Evolutionary conservation across 2,888 invertebrate species (phyloP).

Genomic region (Tenthredo distinguenda): DNA sequence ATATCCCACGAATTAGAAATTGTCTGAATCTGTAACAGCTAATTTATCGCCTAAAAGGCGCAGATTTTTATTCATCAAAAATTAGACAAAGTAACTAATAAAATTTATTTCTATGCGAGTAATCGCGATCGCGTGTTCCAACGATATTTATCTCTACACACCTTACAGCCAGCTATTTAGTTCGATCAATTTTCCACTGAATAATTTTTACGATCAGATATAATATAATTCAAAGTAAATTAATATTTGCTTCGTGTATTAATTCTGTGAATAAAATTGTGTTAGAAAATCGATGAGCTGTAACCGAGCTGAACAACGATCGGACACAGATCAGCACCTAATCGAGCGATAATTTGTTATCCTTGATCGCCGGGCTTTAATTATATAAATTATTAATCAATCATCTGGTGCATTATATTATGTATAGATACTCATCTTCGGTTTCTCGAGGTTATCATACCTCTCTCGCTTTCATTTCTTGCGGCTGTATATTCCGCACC

Average conservation of each 20-base stretch:
- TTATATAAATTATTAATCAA: neutral
- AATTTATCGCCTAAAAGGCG: neutral
- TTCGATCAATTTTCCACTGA: neutral
- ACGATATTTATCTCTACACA: neutral
- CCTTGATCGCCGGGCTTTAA: neutral
- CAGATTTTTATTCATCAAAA: neutral
- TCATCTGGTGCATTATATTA: neutral
- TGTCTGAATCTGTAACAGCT: neutral
- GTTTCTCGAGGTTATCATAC: neutral
- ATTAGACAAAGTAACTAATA: too few species aligned
- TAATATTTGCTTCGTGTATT: neutral
- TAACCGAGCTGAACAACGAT: too few species aligned
- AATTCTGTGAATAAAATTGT: neutral
- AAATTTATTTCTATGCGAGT: neutral
- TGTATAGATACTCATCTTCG: neutral
- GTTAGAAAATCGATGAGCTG: too few species aligned
- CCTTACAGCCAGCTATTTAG: neutral
- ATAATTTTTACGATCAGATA: neutral
- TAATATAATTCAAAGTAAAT: neutral
- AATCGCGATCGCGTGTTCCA: neutral
- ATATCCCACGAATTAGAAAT: neutral
- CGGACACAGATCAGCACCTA: neutral
- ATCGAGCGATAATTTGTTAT: slow-evolving; percentile 9
- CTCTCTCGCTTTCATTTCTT: neutral
- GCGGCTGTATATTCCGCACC: neutral